Base-by-base conservation (phyloP, 2,113 vertebrate genomes). In the Chionodraco myersi region DNA sequence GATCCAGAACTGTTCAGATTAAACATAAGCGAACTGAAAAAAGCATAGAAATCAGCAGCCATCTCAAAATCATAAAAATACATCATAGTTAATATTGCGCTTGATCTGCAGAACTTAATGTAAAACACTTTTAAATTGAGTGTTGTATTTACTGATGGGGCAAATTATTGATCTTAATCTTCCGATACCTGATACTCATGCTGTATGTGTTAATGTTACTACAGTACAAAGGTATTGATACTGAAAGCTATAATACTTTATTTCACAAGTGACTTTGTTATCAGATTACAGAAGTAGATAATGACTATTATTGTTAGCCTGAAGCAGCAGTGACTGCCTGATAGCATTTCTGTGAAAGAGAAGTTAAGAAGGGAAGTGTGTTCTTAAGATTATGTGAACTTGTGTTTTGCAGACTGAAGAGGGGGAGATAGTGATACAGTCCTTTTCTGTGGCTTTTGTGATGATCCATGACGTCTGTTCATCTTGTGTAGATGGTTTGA, bases 221-320 rank as follows among this genome's bases (percentile, higher is more conserved):
- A 9, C 12, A 4, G 48, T 41, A n/a, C 12, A 57, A 23, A 10
- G 26, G 16, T 23, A 18, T 51, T 30, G 2, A 53, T 49, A 49
- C 52, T 21, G 8, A 10, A 23, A 12, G n/a, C n/a, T n/a, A n/a
- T n/a, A n/a, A n/a, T n/a, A n/a, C n/a, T n/a, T n/a, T n/a, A n/a
- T n/a, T n/a, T n/a, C n/a, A n/a, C n/a, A n/a, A n/a, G 75, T 61
- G 56, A 60, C 47, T 41, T 8, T 8, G 57, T 44, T 16, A 57
- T 80, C 70, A 57, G 44, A 80, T 87, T 76, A 79, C 74, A 86
- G 74, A 83, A 83, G 63, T 66, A 62, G 70, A 73, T 78, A 49
- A 72, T 21, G 54, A 53, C 21, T 61, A 69, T n/a, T 63, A 63
- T 83, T 48, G 30, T 30, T 30, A 48, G 66, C 61, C 47, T 11